Conservation (phyloP, 2,888 invertebrate genomes). For the Drosophila neutralis region DNA sequence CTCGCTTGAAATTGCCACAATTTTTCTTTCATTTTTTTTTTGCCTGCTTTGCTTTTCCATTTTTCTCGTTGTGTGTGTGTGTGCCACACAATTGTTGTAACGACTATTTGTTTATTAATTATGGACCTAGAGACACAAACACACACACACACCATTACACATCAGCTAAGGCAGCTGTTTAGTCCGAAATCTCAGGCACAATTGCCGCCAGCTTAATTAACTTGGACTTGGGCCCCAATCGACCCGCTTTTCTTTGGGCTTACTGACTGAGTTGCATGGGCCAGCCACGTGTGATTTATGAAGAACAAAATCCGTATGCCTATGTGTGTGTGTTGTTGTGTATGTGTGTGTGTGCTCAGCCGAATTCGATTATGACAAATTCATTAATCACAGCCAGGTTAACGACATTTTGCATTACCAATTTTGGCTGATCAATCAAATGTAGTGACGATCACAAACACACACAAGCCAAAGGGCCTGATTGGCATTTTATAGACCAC, state of each 20-base stretch:
- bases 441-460: conserved; percentile 41
- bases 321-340: background rate
- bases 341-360: background rate
- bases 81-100: conserved; percentile 55
- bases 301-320: conserved; percentile 47
- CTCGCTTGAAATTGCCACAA: conserved; percentile 61
- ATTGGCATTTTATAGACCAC: conserved; percentile 24
- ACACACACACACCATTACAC: conserved; percentile 2
- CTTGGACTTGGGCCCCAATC: conserved; percentile 44
- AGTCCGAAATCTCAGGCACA: conserved; percentile 24
- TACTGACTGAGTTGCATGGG: conserved; percentile 25
- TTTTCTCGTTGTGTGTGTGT: conserved; percentile 9
- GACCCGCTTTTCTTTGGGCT: conserved; percentile 61
- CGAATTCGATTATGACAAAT: conserved; percentile 68
- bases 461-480: conserved; percentile 29
- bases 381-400: conserved; percentile 75
- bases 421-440: conserved; percentile 65
- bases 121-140: conserved; percentile 47
- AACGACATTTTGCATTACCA: conserved; percentile 69
- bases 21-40: conserved; percentile 43
- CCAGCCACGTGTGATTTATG: conserved; percentile 64
- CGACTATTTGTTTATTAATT: conserved; percentile 77
- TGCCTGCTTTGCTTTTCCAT: background rate
- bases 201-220: conserved; percentile 62
- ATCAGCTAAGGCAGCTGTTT: conserved; percentile 39